A percentile compares a stretch with the other conserved stretches of the same genome.
phyloP scores from a whole-genome alignment of 2,888 invertebrate species.

The Octodonta nipae region DNA sequence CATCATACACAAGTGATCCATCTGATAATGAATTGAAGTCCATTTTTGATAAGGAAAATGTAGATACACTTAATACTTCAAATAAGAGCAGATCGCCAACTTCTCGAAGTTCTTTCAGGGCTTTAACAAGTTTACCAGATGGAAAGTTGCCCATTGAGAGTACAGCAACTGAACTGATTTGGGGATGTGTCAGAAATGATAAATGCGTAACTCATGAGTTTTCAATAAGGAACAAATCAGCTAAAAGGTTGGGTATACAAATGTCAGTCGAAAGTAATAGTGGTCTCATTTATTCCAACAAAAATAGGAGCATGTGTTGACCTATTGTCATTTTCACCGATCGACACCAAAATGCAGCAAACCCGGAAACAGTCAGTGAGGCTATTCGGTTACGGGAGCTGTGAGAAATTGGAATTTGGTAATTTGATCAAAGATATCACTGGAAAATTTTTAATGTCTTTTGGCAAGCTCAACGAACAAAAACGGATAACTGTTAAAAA shows the following conservation, averaged over 20 bases:
- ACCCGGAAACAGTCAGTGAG: constrained; percentile 30
- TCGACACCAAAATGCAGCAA: constrained; percentile 26
- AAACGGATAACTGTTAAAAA: constrained; percentile 39
- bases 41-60: constrained; percentile 18
- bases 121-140: constrained; percentile 25
- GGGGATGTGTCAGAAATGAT: constrained; percentile 37
- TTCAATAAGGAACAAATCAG: constrained; percentile 43
- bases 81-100: neutral
- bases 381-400: constrained; percentile 48
- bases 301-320: constrained; percentile 41
- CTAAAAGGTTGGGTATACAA: constrained; percentile 43
- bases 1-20: constrained; percentile 18
- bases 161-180: constrained; percentile 42
- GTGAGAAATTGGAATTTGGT: constrained; percentile 34
- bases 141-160: constrained; percentile 41
- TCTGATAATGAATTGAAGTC: constrained; percentile 18
- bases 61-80: constrained; percentile 8
- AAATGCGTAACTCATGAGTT: constrained; percentile 42
- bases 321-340: constrained; percentile 41
- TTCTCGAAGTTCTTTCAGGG: constrained; percentile 24
- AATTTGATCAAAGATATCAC: constrained; percentile 41
- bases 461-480: constrained; percentile 41
- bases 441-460: constrained; percentile 43
- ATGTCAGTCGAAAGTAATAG: constrained; percentile 43
- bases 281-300: constrained; percentile 43